phyloP scores from a whole-genome alignment of 2,888 invertebrate genomes.

The Cyrtodaria siliqua region DNA sequence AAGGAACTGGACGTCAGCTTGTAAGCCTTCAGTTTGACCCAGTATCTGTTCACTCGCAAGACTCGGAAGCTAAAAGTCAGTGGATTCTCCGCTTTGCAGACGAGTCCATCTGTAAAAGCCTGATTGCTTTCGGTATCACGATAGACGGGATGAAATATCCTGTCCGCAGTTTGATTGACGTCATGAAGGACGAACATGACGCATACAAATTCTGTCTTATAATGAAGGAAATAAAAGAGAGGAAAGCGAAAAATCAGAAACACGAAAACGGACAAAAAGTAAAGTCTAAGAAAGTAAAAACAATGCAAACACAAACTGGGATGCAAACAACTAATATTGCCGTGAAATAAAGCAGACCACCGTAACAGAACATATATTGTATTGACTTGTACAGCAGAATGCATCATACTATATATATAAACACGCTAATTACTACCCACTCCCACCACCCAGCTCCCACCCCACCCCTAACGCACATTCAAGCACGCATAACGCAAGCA shows the following conservation, averaged over 20 bases:
- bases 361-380: too few species aligned
- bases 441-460: too few species aligned
- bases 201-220: conserved; percentile 64
- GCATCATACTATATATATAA: too few species aligned
- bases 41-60: conserved; percentile 68
- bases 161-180: conserved; percentile 65
- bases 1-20: conserved; percentile 47
- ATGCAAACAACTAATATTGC: too few species aligned
- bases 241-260: not conserved
- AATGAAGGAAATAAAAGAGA: conserved; percentile 37
- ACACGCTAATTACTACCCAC: too few species aligned
- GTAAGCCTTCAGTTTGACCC: conserved; percentile 57
- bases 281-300: too few species aligned
- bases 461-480: too few species aligned
- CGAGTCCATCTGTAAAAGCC: conserved; percentile 38
- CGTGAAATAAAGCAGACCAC: too few species aligned
- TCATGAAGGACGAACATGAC: conserved; percentile 69
- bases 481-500: too few species aligned
- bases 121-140: conserved; percentile 55
- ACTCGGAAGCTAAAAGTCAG: conserved; percentile 60
- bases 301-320: too few species aligned
- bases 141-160: conserved; percentile 56
- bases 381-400: too few species aligned
- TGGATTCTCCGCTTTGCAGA: conserved; percentile 69
- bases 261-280: not conserved